Conservation (phyloP, 1,140 invertebrate genomes). For the Adelges cooleyi region DNA sequence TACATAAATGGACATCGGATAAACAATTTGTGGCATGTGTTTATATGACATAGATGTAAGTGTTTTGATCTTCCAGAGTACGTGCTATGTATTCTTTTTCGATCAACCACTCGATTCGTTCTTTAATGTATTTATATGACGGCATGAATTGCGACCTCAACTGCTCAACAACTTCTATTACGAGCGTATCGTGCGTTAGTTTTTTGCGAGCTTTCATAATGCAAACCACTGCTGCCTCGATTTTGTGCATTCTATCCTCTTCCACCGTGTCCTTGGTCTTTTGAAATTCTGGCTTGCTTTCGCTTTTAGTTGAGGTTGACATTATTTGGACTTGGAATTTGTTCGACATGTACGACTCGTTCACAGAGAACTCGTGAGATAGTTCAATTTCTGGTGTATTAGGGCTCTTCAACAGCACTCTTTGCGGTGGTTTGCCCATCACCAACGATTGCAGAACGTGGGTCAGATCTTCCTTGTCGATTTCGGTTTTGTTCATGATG, state of each 20-base stretch:
- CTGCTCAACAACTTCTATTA: slow-evolving; percentile 96
- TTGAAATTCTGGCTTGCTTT: slow-evolving; percentile 94
- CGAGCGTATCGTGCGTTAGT: slow-evolving; percentile 87
- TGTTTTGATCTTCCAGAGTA: slow-evolving; percentile 74
- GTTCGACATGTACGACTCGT: slow-evolving; percentile 96
- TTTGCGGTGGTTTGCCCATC: slow-evolving; percentile 92
- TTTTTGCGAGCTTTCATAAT: slow-evolving; percentile 99
- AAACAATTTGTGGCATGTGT: neutral
- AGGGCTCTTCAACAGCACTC: slow-evolving; percentile 87
- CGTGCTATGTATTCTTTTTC: slow-evolving; percentile 96
- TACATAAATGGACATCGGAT: no score
- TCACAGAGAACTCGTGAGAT: slow-evolving; percentile 84
- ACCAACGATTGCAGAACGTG: slow-evolving; percentile 91
- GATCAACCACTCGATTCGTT: slow-evolving; percentile 96
- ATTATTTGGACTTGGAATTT: slow-evolving; percentile 89
- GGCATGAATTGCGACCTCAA: slow-evolving; percentile 92
- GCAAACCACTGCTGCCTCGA: slow-evolving; percentile 97
- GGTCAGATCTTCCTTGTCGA: slow-evolving; percentile 90
- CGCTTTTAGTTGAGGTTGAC: slow-evolving; percentile 91
- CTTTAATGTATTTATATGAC: slow-evolving; percentile 95
- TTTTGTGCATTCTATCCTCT: slow-evolving; percentile 98
- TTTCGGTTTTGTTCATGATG: slow-evolving; percentile 81
- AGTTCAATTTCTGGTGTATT: slow-evolving; percentile 93
- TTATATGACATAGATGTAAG: slow-evolving; percentile 15
- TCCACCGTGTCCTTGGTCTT: slow-evolving; percentile 96